phyloP scores from a whole-genome alignment of 2,113 vertebrate species.

The Carettochelys insculpta region DNA sequence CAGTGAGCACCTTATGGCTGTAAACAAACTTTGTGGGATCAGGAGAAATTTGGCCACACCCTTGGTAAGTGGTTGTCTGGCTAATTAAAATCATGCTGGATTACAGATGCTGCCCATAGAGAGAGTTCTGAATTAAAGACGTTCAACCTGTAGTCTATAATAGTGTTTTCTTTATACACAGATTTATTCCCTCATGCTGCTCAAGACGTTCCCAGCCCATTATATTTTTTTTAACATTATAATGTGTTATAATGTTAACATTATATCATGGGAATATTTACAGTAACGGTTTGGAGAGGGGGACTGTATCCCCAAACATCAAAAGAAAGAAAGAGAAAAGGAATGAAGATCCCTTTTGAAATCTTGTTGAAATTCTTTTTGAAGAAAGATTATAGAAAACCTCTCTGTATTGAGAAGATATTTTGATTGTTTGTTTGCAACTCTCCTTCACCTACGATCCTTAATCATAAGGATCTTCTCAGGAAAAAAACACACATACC shows the following conservation, averaged over 20 bases:
- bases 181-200: conserved; percentile 30
- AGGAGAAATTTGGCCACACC: too few species aligned
- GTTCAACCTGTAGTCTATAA: too few species aligned
- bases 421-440: conserved; percentile 21
- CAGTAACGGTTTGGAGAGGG: background rate
- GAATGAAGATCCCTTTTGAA: conserved; percentile 27
- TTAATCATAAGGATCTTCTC: conserved; percentile 56
- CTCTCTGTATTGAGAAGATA: conserved; percentile 2
- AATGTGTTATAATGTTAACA: too few species aligned
- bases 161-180: background rate
- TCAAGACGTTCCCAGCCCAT: background rate
- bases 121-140: too few species aligned
- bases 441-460: conserved; percentile 41
- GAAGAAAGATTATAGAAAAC: conserved; percentile 28
- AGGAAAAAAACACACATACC: conserved; percentile 59
- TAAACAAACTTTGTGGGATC: too few species aligned
- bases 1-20: too few species aligned
- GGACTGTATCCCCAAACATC: background rate
- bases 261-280: rapidly evolving
- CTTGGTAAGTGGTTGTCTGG: too few species aligned
- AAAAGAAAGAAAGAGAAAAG: conserved; percentile 46
- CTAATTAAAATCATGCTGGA: too few species aligned
- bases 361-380: conserved; percentile 39
- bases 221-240: background rate
- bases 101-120: too few species aligned